Conservation (phyloP, 2,113 vertebrate genomes). For the Micromys minutus region DNA sequence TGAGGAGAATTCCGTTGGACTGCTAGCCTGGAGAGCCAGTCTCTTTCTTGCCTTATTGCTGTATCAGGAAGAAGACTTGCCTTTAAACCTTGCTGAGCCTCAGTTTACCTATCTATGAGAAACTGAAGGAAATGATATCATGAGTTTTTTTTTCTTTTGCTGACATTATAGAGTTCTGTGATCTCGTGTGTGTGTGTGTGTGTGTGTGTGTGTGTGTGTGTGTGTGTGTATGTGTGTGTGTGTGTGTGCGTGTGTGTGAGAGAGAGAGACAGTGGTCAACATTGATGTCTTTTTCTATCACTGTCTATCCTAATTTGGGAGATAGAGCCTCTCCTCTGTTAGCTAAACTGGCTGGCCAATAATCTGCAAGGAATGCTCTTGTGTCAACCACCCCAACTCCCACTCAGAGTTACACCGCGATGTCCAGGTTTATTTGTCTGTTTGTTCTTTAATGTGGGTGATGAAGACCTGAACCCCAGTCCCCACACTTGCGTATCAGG, state of each 20-base stretch:
- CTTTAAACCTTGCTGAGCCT: neutral
- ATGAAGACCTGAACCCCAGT: neutral
- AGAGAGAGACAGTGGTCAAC: no score
- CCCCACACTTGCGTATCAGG: rapidly evolving
- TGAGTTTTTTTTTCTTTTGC: neutral
- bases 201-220: neutral
- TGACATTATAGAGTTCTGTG: neutral
- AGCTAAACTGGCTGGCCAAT: neutral
- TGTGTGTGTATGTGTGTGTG: no score
- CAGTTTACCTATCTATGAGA: conserved; percentile 2
- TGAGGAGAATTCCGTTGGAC: no score
- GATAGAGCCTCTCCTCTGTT: neutral
- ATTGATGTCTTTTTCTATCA: neutral
- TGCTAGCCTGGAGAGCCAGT: neutral
- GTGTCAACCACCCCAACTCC: rapidly evolving
- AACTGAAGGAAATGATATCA: neutral
- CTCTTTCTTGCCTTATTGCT: neutral
- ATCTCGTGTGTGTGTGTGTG: neutral
- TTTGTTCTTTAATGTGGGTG: neutral
- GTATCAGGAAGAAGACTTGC: neutral
- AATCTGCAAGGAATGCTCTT: neutral
- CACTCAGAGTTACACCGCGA: neutral
- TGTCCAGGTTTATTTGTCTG: neutral
- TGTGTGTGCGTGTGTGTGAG: no score
- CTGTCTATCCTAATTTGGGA: neutral